A percentile compares a stretch with the other conserved stretches of the same genome.
These are phyloP conservation scores for Agrilus cyanescens DNA, from an alignment of 2,888 invertebrate genomes.

Conservation along the genomic window DNA sequence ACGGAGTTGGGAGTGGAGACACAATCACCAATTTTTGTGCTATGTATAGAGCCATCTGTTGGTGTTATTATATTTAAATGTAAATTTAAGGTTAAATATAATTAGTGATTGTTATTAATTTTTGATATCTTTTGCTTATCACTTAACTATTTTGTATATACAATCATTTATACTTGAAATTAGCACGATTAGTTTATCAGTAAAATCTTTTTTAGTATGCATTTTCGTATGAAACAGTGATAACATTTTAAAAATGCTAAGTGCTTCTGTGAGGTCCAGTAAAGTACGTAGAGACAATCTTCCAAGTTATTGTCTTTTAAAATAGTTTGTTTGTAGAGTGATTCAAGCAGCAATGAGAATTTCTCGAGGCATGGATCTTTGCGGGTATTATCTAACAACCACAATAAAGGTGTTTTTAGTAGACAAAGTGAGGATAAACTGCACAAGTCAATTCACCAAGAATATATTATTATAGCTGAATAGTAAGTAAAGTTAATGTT, in stretches of 20 bases:
- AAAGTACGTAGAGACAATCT: background rate
- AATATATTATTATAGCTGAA: constrained; percentile 84
- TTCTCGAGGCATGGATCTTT: constrained; percentile 45
- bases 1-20: too few relatives aligned
- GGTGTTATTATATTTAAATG: too few relatives aligned
- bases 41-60: too few relatives aligned
- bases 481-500: constrained; percentile 54
- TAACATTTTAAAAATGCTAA: background rate
- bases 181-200: too few relatives aligned
- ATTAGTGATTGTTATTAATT: too few relatives aligned
- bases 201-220: too few relatives aligned
- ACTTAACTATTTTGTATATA: too few relatives aligned
- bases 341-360: constrained; percentile 19
- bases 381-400: constrained; percentile 41
- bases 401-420: constrained; percentile 47
- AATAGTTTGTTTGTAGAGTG: constrained; percentile 13
- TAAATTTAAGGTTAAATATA: too few relatives aligned
- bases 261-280: background rate
- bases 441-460: constrained; percentile 69
- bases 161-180: too few relatives aligned
- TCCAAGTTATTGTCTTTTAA: background rate
- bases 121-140: too few relatives aligned
- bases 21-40: too few relatives aligned
- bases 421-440: constrained; percentile 48
- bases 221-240: too few relatives aligned